These are phyloP conservation scores for Lates japonicus DNA, from an alignment of 2,797 vertebrate genomes.

Conservation along the genomic window DNA sequence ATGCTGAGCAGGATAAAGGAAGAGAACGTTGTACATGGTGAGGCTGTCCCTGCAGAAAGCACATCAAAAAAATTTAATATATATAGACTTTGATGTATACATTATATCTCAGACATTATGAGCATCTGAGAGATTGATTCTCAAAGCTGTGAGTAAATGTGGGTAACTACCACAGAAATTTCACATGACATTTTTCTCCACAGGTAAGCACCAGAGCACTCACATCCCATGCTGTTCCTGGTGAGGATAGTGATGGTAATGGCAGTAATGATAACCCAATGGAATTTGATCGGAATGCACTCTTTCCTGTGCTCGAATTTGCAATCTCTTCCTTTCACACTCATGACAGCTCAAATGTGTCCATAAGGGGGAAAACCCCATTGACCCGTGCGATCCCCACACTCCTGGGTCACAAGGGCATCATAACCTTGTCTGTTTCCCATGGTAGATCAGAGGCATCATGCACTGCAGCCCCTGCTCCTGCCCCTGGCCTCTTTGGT, in stretches of 20 bases:
- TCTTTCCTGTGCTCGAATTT: constrained; percentile 24
- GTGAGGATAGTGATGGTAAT: constrained; percentile 59
- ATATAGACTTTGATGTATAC: no score
- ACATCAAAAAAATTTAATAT: no score
- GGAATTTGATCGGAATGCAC: constrained; percentile 57
- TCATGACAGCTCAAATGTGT: constrained; percentile 53
- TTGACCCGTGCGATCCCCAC: constrained; percentile 65
- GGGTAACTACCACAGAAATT: neutral
- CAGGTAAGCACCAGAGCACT: constrained; percentile 20
- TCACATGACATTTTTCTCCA: constrained; percentile 20
- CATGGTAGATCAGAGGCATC: constrained; percentile 70
- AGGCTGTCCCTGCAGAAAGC: no score
- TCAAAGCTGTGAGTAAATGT: neutral
- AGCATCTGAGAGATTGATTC: no score
- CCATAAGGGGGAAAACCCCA: constrained; percentile 33
- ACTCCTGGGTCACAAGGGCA: constrained; percentile 70
- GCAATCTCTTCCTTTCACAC: constrained; percentile 28
- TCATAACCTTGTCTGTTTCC: constrained; percentile 66
- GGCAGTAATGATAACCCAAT: constrained; percentile 61
- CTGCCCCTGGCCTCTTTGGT: constrained; percentile 58
- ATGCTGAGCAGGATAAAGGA: neutral
- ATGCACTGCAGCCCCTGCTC: constrained; percentile 56
- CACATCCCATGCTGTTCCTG: constrained; percentile 30
- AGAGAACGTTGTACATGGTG: neutral
- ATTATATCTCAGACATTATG: no score